phyloP scores from a whole-genome alignment of 2,888 invertebrate species.

The Cantharis nigra region DNA sequence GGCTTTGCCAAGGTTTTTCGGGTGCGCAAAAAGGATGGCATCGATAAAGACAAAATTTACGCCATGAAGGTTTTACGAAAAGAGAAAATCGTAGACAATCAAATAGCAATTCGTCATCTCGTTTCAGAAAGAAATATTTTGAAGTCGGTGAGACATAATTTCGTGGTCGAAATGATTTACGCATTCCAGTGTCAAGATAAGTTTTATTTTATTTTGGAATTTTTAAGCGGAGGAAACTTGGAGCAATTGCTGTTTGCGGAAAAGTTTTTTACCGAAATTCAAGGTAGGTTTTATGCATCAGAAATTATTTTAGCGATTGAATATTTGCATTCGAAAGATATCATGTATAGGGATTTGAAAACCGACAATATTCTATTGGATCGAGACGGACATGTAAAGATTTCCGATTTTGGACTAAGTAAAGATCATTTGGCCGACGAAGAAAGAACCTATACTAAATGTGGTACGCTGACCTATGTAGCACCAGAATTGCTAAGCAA shows the following conservation, averaged over 20 bases:
- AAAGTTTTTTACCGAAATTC: not conserved
- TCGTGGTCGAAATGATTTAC: not conserved
- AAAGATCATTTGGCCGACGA: slow-evolving; percentile 98
- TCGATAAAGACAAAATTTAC: not conserved
- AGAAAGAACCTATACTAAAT: slow-evolving; percentile 93
- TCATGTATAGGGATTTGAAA: slow-evolving; percentile 98
- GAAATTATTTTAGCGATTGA: not conserved
- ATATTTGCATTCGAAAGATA: slow-evolving; percentile 51
- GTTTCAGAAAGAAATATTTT: not conserved
- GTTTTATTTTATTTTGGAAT: not conserved
- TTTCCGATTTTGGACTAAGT: slow-evolving; percentile 98
- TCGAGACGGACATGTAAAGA: slow-evolving; percentile 99
- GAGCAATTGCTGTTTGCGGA: not conserved
- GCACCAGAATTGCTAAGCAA: slow-evolving; percentile 96
- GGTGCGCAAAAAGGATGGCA: not conserved
- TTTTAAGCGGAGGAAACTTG: not conserved
- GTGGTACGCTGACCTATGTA: slow-evolving; percentile 95
- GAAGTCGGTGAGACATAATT: not conserved
- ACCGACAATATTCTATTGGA: slow-evolving; percentile 96
- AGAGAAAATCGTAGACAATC: not conserved
- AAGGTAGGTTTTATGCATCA: not conserved
- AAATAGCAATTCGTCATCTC: not conserved
- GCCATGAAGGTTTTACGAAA: not conserved
- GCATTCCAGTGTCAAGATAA: not conserved
- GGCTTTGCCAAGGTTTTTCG: not conserved